A percentile compares a stretch with the other conserved stretches of the same genome.
Conservation (phyloP, 2,888 invertebrate genomes). For the Protonemura montana region DNA sequence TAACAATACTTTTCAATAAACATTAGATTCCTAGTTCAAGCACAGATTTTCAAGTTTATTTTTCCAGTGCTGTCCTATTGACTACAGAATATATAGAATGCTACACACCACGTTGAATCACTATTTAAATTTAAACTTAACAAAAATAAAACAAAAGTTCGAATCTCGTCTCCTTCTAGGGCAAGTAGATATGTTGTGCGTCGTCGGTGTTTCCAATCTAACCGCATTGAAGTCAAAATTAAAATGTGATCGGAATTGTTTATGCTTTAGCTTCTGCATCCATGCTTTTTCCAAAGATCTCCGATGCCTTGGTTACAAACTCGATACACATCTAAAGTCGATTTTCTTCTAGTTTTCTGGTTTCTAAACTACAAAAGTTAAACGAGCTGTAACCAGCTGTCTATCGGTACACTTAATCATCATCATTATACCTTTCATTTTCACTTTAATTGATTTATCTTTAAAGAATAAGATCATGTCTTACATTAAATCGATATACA, state of each 20-base stretch:
- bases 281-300: neutral
- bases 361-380: neutral
- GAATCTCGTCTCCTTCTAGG: neutral
- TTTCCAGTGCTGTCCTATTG: neutral
- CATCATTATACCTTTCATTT: neutral
- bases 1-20: neutral
- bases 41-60: neutral
- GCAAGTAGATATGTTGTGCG: neutral
- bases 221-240: neutral
- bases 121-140: conserved; percentile 21
- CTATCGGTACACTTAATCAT: neutral
- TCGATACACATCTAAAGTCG: neutral
- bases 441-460: conserved; percentile 7
- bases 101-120: neutral
- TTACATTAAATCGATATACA: neutral
- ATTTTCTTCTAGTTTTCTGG: neutral
- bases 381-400: neutral
- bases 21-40: neutral
- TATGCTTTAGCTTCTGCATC: neutral
- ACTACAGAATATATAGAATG: neutral
- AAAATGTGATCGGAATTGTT: conserved; percentile 19
- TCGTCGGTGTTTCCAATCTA: neutral
- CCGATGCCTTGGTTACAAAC: neutral
- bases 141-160: conserved; percentile 8
- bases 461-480: neutral